phyloP scores from a whole-genome alignment of 2,888 invertebrate genomes.

The Drosophila barbarae region DNA sequence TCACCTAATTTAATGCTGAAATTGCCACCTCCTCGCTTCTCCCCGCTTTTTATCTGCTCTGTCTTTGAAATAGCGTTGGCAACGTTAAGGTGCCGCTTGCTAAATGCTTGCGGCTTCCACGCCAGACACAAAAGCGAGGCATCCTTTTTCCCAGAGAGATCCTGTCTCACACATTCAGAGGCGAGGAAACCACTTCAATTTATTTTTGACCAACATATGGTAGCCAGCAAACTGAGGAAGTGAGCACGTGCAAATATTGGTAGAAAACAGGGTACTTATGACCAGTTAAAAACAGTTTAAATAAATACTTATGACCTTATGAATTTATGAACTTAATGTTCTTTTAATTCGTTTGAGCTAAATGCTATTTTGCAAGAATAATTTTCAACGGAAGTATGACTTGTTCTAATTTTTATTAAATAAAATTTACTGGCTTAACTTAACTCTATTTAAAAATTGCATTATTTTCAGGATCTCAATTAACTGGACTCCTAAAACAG shows the following conservation, averaged over 20 bases:
- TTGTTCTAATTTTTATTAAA: neutral
- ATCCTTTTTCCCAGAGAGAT: constrained; percentile 17
- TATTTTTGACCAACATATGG: constrained; percentile 74
- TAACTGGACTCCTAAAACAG: neutral
- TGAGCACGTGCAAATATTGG: neutral
- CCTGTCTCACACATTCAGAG: constrained; percentile 21
- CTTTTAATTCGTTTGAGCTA: too few species aligned
- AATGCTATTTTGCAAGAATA: neutral
- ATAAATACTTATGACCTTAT: neutral
- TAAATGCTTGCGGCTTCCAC: constrained; percentile 61
- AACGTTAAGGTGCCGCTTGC: constrained; percentile 65
- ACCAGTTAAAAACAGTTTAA: neutral
- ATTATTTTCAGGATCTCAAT: neutral
- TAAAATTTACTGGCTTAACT: neutral
- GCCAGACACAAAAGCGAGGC: constrained; percentile 12
- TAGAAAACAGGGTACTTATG: constrained; percentile 9
- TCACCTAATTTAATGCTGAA: constrained; percentile 69
- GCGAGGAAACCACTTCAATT: constrained; percentile 69
- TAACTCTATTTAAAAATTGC: neutral
- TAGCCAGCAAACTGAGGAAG: constrained; percentile 29
- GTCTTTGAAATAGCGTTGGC: constrained; percentile 65
- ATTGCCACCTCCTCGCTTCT: constrained; percentile 37
- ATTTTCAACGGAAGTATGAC: neutral
- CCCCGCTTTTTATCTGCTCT: constrained; percentile 54
- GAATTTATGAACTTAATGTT: neutral